A percentile compares a stretch with the other conserved stretches of the same genome.
phyloP scores from a whole-genome alignment of 1,140 invertebrate species.

The Nasonia vitripennis region DNA sequence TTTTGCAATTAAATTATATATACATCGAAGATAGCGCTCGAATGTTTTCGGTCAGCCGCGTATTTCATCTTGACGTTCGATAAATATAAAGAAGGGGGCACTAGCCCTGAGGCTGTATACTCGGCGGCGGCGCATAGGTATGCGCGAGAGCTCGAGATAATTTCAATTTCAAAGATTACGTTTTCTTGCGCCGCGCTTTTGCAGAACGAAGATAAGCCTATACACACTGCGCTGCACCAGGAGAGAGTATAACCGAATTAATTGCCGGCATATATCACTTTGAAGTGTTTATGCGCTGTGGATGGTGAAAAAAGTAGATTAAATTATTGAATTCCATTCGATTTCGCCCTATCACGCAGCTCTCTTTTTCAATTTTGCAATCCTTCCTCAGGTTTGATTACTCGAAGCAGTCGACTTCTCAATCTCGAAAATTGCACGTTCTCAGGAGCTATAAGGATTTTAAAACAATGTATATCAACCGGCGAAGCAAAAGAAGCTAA shows the following conservation, averaged over 20 bases:
- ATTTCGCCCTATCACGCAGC: neutral
- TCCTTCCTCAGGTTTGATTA: neutral
- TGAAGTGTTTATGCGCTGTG: constrained; percentile 39
- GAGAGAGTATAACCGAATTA: constrained; percentile 15
- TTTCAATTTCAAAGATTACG: constrained; percentile 46
- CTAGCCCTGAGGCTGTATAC: neutral
- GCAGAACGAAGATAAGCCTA: constrained; percentile 39
- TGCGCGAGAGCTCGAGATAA: constrained; percentile 10
- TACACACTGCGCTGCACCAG: neutral
- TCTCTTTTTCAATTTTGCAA: neutral
- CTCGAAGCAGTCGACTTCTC: too few relatives aligned
- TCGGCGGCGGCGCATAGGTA: neutral
- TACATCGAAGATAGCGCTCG: constrained; percentile 27
- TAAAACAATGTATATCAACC: neutral
- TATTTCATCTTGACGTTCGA: constrained; percentile 48
- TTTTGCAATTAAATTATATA: constrained; percentile 46
- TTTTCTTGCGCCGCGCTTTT: neutral
- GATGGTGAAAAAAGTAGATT: constrained; percentile 15
- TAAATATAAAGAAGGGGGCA: constrained; percentile 42
- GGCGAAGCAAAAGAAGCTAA: neutral
- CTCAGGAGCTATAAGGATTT: neutral
- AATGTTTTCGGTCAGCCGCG: constrained; percentile 34
- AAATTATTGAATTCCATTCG: constrained; percentile 42
- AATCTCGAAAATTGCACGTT: too few relatives aligned
- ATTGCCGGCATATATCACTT: constrained; percentile 43